Base-by-base conservation (phyloP, 2,888 invertebrate genomes). In the Branchinecta sandiegonensis region DNA sequence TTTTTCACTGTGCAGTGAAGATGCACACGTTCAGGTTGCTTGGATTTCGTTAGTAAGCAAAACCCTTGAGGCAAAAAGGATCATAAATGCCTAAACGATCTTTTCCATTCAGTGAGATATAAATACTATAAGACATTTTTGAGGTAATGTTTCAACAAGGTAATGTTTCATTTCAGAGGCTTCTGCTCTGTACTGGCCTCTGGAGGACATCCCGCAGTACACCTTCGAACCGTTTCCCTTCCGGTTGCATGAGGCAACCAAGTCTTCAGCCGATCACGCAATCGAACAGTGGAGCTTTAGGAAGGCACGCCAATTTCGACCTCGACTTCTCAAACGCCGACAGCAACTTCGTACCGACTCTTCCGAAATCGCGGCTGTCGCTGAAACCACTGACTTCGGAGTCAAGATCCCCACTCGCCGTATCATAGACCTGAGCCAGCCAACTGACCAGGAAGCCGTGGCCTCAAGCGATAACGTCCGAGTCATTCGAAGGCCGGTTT, bases 311-410 rank as follows among this genome's bases (percentile, higher is more conserved):
- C 63, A 56, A 10, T 56, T 56, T 11, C 63, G 63, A 17, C 63
- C 63, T 56, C 63, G 63, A 56, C 23, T 56, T 56, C 23, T 23
- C n/a, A 56, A 56, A 17, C 63, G 63, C 63, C 63, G 63, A 56
- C 63, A 17, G 23, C n/a, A 56, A 23, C 63, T 56, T n/a, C n/a
- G 23, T 56, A n/a, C n/a, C 9, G 63, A 56, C 63, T 23, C 63
- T 56, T 23, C 63, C n/a, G 63, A 56, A 17, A 56, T 56, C 14
- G 9, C 23, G 14, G 10, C 14, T 17, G 23, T 11, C 63, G 10
- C 14, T 17, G n/a, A 56, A 17, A 10, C 2, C 11, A 9, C 14
- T 56, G 63, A 56, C 23, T 56, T 56, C 23, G 63, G 63, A 9
- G 63, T 9, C 23, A 56, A 56, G 23, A 56, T 56, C 11, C n/a